Percentiles rank a stretch among this genome's conserved stretches.
These are phyloP conservation scores for Uloborus plumipes DNA, from an alignment of 2,888 invertebrate genomes.

Conservation along the genomic window DNA sequence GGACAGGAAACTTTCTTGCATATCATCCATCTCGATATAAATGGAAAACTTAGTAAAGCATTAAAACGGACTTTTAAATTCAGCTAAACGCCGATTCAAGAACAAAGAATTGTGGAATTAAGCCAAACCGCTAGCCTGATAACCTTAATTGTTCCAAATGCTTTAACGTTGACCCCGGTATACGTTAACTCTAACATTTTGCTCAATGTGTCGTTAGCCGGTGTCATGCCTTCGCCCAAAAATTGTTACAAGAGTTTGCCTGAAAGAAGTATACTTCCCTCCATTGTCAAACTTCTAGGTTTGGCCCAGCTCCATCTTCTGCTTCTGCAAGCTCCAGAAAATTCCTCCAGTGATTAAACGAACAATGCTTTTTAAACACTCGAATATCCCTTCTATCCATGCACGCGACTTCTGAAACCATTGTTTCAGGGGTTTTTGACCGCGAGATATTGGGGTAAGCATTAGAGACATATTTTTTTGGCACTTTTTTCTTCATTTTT, in stretches of 20 bases:
- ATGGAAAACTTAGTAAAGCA: conserved; percentile 29
- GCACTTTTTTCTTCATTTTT: not conserved
- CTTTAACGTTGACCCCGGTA: conserved; percentile 38
- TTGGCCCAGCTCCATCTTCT: conserved; percentile 9
- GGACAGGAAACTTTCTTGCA: conserved; percentile 34
- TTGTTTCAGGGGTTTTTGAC: conserved; percentile 44
- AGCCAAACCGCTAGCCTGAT: conserved; percentile 28
- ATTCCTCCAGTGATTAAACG: conserved; percentile 32
- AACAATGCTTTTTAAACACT: conserved; percentile 26
- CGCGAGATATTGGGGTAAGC: conserved; percentile 18
- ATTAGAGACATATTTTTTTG: not conserved
- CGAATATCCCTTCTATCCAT: conserved; percentile 22
- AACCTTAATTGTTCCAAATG: conserved; percentile 56
- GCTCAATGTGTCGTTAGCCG: conserved; percentile 23
- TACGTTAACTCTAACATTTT: conserved; percentile 19
- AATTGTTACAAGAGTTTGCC: conserved; percentile 12
- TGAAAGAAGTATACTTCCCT: conserved; percentile 14
- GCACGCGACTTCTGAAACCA: conserved; percentile 40
- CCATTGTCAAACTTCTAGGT: conserved; percentile 29
- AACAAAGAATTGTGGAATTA: conserved; percentile 48
- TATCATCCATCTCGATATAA: conserved; percentile 32
- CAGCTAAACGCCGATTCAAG: conserved; percentile 13
- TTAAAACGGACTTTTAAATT: conserved; percentile 25
- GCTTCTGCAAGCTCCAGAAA: conserved; percentile 27
- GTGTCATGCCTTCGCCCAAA: conserved; percentile 1